A percentile compares a stretch with the other conserved stretches of the same genome.
These are phyloP conservation scores for Synanthedon vespiformis DNA, from an alignment of 2,888 invertebrate genomes.

Conservation along the genomic window DNA sequence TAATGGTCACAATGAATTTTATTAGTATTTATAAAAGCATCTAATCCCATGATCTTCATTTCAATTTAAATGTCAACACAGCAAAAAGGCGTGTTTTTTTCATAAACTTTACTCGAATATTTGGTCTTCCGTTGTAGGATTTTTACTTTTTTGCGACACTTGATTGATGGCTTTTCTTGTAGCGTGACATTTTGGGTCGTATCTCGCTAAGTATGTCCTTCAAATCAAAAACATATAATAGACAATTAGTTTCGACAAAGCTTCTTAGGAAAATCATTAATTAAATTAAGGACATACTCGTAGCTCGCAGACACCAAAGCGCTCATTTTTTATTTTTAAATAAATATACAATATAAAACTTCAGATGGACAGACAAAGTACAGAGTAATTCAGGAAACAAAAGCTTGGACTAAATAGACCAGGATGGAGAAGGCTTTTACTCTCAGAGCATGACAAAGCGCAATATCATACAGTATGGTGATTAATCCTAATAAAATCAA, in stretches of 20 bases:
- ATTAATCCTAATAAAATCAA: no score
- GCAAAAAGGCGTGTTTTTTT: conserved; percentile 29
- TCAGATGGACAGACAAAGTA: no score
- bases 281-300: no score
- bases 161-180: conserved; percentile 58
- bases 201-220: conserved; percentile 28
- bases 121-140: conserved; percentile 32
- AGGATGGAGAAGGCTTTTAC: no score
- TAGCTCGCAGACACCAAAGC: no score
- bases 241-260: conserved; percentile 28
- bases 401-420: no score
- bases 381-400: no score
- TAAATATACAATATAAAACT: no score
- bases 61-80: conserved; percentile 35
- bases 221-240: conserved; percentile 29
- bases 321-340: no score
- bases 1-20: not conserved
- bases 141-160: conserved; percentile 37
- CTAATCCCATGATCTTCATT: conserved; percentile 10
- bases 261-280: not conserved
- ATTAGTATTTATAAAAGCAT: not conserved
- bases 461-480: no score
- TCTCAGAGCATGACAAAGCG: no score
- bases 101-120: conserved; percentile 33
- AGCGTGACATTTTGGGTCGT: conserved; percentile 35